Conservation (phyloP, 2,113 vertebrate species). For the Nicator chloris region DNA sequence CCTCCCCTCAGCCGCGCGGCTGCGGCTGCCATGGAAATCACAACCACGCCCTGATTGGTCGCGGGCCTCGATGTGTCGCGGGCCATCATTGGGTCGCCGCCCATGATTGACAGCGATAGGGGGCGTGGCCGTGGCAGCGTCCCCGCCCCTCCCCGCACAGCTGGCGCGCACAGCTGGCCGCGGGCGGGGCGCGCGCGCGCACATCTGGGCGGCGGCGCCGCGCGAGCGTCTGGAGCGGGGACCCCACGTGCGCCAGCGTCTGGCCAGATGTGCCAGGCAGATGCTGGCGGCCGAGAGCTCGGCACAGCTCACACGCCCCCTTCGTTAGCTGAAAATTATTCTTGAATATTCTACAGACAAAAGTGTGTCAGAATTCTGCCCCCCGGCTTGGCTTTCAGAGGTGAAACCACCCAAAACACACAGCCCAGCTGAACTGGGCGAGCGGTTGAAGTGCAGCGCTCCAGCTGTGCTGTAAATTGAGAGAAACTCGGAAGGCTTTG, state of each 20-base stretch:
- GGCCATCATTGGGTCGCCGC: slow-evolving; percentile 10
- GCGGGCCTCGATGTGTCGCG: slow-evolving; percentile 41
- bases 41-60: slow-evolving; percentile 61
- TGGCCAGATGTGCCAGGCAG: neutral
- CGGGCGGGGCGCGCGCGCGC: neutral
- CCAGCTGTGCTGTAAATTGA: rapidly evolving
- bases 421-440: rapidly evolving
- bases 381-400: too few relatives aligned
- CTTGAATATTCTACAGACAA: too few relatives aligned
- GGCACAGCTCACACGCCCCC: neutral
- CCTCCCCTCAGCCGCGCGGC: neutral
- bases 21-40: slow-evolving; percentile 44
- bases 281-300: neutral
- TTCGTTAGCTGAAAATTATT: rapidly evolving
- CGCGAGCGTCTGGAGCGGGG: neutral
- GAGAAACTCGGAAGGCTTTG: rapidly evolving
- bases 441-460: rapidly evolving
- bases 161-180: neutral
- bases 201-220: neutral
- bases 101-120: neutral
- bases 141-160: neutral
- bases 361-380: neutral
- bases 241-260: neutral
- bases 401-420: rapidly evolving
- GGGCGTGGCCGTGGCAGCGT: rapidly evolving